Evolutionary conservation across 2,113 vertebrate genomes (phyloP).

Genomic region (Tyto alba): DNA sequence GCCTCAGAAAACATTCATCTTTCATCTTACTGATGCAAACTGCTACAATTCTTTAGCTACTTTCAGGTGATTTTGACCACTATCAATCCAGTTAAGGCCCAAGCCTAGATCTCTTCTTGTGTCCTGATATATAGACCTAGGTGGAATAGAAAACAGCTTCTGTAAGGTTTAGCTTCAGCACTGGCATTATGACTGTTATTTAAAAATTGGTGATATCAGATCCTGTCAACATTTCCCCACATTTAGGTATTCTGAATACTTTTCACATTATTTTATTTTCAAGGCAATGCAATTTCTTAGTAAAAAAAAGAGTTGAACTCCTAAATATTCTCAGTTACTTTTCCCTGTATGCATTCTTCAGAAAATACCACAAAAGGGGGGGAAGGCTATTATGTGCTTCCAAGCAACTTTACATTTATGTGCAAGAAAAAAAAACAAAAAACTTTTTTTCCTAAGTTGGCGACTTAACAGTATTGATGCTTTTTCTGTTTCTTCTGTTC

Average conservation of each 20-base stretch:
- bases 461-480: neutral
- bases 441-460: neutral
- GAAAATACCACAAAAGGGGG: neutral
- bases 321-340: neutral
- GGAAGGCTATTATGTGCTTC: neutral
- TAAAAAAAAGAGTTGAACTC: neutral
- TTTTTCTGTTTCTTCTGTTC: neutral
- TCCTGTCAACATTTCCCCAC: neutral
- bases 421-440: neutral
- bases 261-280: neutral
- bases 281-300: neutral
- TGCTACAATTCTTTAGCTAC: neutral
- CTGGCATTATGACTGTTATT: neutral
- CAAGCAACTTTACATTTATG: neutral
- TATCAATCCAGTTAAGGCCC: neutral
- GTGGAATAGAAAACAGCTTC: neutral
- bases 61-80: neutral
- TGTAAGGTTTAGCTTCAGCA: neutral
- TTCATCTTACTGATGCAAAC: neutral
- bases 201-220: neutral
- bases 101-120: neutral
- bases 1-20: neutral
- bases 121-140: neutral
- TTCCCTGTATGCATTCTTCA: neutral
- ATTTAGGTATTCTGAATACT: neutral